These are phyloP conservation scores for Heliconius melpomene DNA, from an alignment of 1,140 invertebrate genomes.

Conservation along the genomic window DNA sequence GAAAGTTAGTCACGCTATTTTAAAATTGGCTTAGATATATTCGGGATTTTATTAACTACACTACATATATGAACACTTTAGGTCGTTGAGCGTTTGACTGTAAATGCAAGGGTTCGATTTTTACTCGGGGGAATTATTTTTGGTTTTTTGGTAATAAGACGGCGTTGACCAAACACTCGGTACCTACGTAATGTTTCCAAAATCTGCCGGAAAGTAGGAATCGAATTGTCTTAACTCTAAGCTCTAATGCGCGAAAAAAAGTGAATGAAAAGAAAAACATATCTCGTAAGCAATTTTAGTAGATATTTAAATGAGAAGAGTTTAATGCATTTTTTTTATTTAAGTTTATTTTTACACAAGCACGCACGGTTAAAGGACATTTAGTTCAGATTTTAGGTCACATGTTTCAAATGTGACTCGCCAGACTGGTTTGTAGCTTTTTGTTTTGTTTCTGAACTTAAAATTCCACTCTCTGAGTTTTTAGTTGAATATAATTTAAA, in stretches of 20 bases:
- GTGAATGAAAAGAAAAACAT: too few species aligned
- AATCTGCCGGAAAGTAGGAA: too few species aligned
- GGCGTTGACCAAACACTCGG: too few species aligned
- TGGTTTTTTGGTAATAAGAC: too few species aligned
- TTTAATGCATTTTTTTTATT: background rate
- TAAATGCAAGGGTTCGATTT: too few species aligned
- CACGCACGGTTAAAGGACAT: background rate
- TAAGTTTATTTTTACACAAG: background rate
- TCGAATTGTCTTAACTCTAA: too few species aligned
- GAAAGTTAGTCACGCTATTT: conserved; percentile 11
- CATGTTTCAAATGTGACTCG: background rate
- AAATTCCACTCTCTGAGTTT: background rate
- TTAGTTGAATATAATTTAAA: background rate
- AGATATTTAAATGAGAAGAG: too few species aligned
- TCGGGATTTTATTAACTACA: background rate
- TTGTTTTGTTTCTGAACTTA: background rate
- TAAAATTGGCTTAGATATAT: background rate
- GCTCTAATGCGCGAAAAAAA: too few species aligned
- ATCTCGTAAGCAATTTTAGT: too few species aligned
- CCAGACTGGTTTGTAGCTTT: background rate
- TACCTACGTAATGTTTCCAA: too few species aligned
- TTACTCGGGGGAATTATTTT: too few species aligned
- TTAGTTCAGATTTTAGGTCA: conserved; percentile 7
- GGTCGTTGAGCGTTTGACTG: too few species aligned
- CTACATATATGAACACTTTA: background rate